A percentile compares a stretch with the other conserved stretches of the same genome.
Conservation (phyloP, 2,888 invertebrate species). For the Bombyx huttoni region DNA sequence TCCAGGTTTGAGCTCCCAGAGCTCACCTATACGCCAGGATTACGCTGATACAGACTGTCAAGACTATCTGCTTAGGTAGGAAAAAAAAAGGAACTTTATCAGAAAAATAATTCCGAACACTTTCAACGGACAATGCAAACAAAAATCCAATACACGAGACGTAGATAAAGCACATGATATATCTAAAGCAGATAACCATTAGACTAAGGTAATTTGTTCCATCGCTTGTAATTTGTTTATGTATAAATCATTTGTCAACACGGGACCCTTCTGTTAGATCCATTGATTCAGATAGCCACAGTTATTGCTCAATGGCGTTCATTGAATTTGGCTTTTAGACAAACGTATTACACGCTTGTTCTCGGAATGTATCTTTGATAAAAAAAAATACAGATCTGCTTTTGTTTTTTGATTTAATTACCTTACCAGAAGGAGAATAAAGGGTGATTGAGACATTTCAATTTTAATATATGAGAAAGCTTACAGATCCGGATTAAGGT, state of each 20-base stretch:
- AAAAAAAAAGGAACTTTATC: too few relatives aligned
- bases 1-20: too few relatives aligned
- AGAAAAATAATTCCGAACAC: too few relatives aligned
- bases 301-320: conserved; percentile 7
- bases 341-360: conserved; percentile 22
- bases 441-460: too few relatives aligned
- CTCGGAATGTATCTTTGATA: not conserved
- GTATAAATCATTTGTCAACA: conserved; percentile 42
- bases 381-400: not conserved
- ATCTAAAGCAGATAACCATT: conserved; percentile 38
- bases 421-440: too few relatives aligned
- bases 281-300: conserved; percentile 9
- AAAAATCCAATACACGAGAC: not conserved
- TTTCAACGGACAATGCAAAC: not conserved
- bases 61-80: too few relatives aligned
- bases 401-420: not conserved
- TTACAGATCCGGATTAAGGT: too few relatives aligned
- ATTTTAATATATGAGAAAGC: too few relatives aligned
- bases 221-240: conserved; percentile 36
- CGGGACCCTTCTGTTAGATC: conserved; percentile 11
- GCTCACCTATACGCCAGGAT: too few relatives aligned
- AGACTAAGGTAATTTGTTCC: conserved; percentile 49
- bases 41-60: too few relatives aligned
- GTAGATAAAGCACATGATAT: conserved; percentile 19
- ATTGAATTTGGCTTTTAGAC: conserved; percentile 6